A percentile compares a stretch with the other conserved stretches of the same genome.
Evolutionary conservation across 2,888 invertebrate genomes (phyloP).

Genomic region (Spisula subtruncata): DNA sequence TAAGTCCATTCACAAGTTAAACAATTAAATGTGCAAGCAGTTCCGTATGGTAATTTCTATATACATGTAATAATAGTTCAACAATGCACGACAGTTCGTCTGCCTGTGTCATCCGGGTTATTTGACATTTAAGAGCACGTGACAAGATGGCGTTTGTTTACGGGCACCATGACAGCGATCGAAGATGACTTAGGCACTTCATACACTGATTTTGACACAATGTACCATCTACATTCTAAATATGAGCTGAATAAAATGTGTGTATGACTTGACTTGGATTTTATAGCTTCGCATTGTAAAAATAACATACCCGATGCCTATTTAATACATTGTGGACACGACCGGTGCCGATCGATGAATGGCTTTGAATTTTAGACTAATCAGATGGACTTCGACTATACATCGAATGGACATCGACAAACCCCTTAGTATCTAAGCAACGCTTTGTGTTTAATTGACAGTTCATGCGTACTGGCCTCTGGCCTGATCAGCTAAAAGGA

Average conservation of each 20-base stretch:
- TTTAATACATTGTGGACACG: no score
- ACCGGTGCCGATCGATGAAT: no score
- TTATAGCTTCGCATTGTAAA: no score
- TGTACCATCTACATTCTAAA: constrained; percentile 3
- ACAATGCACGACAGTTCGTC: constrained; percentile 21
- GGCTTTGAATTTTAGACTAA: no score
- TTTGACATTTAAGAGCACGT: constrained; percentile 47
- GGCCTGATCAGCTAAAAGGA: no score
- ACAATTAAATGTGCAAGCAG: neutral
- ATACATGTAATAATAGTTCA: neutral
- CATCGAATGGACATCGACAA: no score
- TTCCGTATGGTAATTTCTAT: neutral
- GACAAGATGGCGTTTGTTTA: constrained; percentile 59
- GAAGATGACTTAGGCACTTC: constrained; percentile 44
- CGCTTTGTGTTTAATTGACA: no score
- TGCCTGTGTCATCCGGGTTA: constrained; percentile 36
- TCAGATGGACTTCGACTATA: no score
- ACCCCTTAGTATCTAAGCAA: no score
- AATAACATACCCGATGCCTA: no score
- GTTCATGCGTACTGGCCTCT: no score
- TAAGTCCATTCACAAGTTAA: neutral
- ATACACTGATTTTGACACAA: constrained; percentile 32
- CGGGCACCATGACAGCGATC: constrained; percentile 68
- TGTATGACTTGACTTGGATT: no score
- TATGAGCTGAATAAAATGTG: neutral